A percentile compares a stretch with the other conserved stretches of the same genome.
phyloP scores from a whole-genome alignment of 2,113 vertebrate genomes.

The Budorcas taxicolor region DNA sequence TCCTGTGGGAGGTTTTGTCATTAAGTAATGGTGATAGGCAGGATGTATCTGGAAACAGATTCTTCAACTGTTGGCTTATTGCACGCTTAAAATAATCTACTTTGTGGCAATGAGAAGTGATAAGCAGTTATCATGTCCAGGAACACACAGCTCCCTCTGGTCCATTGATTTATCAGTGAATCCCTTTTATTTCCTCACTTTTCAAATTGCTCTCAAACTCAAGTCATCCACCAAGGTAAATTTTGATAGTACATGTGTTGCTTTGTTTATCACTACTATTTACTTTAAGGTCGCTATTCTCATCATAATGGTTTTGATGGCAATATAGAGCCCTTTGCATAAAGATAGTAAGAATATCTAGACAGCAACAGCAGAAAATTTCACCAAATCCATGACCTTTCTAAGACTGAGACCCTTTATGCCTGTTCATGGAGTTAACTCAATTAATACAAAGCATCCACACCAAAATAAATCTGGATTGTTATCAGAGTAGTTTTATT shows the following conservation, averaged over 20 bases:
- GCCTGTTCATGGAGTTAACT: not conserved
- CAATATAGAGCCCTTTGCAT: not conserved
- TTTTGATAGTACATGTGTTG: not conserved
- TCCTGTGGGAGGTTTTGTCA: not conserved
- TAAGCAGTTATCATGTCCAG: not conserved
- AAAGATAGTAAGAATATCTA: not conserved
- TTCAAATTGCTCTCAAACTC: not conserved
- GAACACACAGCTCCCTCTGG: not conserved
- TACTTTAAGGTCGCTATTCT: not conserved
- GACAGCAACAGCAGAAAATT: not conserved
- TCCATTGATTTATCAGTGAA: not conserved
- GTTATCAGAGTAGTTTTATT: not conserved
- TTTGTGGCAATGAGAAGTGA: not conserved
- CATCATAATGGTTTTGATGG: not conserved
- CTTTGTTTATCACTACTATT: not conserved
- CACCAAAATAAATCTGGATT: not conserved
- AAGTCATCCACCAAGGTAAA: not conserved
- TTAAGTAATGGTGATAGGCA: not conserved
- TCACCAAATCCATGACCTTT: not conserved
- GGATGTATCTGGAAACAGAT: not conserved
- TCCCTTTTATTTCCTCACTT: not conserved
- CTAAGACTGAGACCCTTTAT: not conserved
- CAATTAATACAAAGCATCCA: not conserved
- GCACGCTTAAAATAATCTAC: not conserved
- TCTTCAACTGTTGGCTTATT: not conserved